Evolutionary conservation across 1,140 invertebrate genomes (phyloP).

Genomic region (Scaptomyza graminum): DNA sequence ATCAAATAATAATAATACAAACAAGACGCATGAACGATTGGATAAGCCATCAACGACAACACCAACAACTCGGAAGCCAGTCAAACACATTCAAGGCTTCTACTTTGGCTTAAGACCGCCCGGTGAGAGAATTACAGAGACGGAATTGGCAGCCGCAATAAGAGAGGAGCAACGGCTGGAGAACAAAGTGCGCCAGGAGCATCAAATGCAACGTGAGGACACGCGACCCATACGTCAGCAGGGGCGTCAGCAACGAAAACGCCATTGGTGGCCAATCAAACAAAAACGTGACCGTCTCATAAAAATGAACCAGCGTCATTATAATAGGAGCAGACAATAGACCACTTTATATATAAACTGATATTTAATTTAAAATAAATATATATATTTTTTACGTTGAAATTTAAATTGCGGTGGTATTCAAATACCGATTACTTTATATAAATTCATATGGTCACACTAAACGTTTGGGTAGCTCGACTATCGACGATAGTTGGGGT

Average conservation of each 20-base stretch:
- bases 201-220: conserved; percentile 24
- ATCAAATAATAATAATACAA: neutral
- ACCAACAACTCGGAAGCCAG: neutral
- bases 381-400: conserved; percentile 20
- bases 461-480: neutral
- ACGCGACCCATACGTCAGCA: neutral
- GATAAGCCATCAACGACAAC: neutral
- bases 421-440: neutral
- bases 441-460: neutral
- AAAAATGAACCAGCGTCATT: neutral
- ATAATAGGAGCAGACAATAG: conserved; percentile 4
- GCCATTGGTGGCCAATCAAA: conserved; percentile 4
- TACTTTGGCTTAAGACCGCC: conserved; percentile 47
- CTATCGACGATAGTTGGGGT: neutral
- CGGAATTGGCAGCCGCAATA: conserved; percentile 18
- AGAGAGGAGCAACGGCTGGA: conserved; percentile 52
- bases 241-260: neutral
- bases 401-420: conserved; percentile 1
- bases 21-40: conserved; percentile 7
- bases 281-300: conserved; percentile 19
- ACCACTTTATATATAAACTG: neutral
- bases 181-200: conserved; percentile 54
- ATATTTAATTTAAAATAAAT: conserved; percentile 11
- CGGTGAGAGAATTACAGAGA: conserved; percentile 6
- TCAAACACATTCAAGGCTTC: conserved; percentile 13